Evolutionary conservation across 2,888 invertebrate species (phyloP).

Genomic region (Mallateleia sp.): DNA sequence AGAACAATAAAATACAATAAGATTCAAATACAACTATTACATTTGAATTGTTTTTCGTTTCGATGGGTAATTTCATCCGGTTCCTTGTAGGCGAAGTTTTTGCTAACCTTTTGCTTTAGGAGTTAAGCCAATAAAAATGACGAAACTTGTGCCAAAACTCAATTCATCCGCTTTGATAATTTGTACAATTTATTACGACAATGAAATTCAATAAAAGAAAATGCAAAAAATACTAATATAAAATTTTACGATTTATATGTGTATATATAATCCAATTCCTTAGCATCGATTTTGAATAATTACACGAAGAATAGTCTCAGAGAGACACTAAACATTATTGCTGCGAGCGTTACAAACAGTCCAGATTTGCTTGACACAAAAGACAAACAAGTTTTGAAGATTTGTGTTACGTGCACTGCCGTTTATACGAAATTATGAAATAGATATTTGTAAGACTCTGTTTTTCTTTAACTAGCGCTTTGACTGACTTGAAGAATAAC

Average conservation of each 20-base stretch:
- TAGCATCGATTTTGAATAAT: conserved; percentile 22
- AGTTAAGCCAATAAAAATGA: neutral
- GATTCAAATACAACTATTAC: no score
- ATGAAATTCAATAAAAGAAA: neutral
- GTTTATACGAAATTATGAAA: conserved; percentile 46
- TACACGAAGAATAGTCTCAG: conserved; percentile 41
- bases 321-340: conserved; percentile 45
- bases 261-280: conserved; percentile 36
- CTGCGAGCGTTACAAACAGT: neutral
- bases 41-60: no score
- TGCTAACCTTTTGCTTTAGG: neutral
- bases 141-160: conserved; percentile 46
- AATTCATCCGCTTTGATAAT: conserved; percentile 27
- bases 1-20: no score
- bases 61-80: neutral
- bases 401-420: conserved; percentile 63
- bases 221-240: neutral
- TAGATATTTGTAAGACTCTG: conserved; percentile 11
- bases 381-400: conserved; percentile 1
- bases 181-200: conserved; percentile 15
- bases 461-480: conserved; percentile 18
- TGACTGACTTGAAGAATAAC: conserved; percentile 36
- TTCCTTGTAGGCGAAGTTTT: neutral
- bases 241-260: neutral
- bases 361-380: conserved; percentile 16